phyloP scores from a whole-genome alignment of 2,113 vertebrate species.

The Antennarius striatus region DNA sequence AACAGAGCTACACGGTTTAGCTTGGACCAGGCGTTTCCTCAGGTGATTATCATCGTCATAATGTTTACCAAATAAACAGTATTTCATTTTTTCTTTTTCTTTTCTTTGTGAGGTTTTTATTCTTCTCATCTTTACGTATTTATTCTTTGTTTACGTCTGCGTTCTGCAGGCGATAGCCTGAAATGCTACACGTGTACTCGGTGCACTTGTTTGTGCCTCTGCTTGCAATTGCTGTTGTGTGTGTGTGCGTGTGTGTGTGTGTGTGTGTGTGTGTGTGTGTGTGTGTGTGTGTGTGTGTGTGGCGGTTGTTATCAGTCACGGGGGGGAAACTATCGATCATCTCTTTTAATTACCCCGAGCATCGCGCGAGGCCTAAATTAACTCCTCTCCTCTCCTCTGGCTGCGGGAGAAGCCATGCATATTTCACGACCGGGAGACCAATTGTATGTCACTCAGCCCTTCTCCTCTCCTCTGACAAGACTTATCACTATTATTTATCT shows the following conservation, averaged over 20 bases:
- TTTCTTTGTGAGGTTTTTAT: neutral
- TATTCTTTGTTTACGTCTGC: conserved; percentile 19
- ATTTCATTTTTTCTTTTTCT: no score
- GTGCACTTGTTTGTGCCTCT: conserved; percentile 23
- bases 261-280: no score
- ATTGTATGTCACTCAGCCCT: conserved; percentile 79
- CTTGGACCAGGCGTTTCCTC: no score
- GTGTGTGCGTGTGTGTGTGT: no score
- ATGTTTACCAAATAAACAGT: no score
- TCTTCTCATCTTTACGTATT: conserved; percentile 5
- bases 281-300: no score
- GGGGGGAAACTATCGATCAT: conserved; percentile 82
- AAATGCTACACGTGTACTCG: conserved; percentile 1
- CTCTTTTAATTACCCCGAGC: conserved; percentile 86
- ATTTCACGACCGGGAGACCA: conserved; percentile 79
- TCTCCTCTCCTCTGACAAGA: conserved; percentile 74
- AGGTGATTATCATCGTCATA: no score
- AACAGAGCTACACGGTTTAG: no score
- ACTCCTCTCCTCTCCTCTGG: conserved; percentile 77
- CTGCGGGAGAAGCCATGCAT: conserved; percentile 82
- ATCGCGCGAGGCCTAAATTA: conserved; percentile 83
- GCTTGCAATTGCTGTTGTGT: no score
- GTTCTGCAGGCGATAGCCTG: neutral
- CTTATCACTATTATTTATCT: conserved; percentile 82
- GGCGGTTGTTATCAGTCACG: conserved; percentile 82